Evolutionary conservation across 2,113 vertebrate genomes (phyloP).

Genomic region (Pontoporia blainvillei): DNA sequence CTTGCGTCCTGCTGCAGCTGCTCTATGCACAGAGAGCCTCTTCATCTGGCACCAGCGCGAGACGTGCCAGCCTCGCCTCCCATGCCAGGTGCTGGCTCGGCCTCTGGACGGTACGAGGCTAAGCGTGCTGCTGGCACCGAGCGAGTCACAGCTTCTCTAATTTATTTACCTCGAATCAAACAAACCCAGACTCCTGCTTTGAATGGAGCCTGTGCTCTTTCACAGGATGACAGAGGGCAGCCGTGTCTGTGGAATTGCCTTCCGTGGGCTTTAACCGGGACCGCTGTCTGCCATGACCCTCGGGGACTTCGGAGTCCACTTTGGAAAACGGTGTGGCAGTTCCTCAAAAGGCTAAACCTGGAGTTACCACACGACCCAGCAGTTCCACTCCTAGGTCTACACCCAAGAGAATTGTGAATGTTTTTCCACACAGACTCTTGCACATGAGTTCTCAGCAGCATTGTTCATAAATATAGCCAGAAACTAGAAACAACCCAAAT

Average conservation of each 20-base stretch:
- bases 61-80: background rate
- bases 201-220: background rate
- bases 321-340: background rate
- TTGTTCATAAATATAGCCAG: background rate
- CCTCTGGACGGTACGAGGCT: fast-evolving
- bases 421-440: background rate
- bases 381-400: background rate
- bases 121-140: background rate
- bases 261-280: background rate
- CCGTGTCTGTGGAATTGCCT: background rate
- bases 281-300: background rate
- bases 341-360: background rate
- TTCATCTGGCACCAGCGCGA: background rate
- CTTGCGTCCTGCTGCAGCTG: background rate
- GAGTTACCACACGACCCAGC: background rate
- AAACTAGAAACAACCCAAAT: background rate
- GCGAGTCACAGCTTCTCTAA: background rate
- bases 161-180: constrained; percentile 31
- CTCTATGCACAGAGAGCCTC: background rate
- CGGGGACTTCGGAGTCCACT: background rate
- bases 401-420: background rate
- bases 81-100: constrained; percentile 21
- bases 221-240: background rate
- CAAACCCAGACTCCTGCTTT: constrained; percentile 1
- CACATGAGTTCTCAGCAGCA: fast-evolving